phyloP scores from a whole-genome alignment of 1,140 invertebrate genomes.

The Archegozetes longisetosus region DNA sequence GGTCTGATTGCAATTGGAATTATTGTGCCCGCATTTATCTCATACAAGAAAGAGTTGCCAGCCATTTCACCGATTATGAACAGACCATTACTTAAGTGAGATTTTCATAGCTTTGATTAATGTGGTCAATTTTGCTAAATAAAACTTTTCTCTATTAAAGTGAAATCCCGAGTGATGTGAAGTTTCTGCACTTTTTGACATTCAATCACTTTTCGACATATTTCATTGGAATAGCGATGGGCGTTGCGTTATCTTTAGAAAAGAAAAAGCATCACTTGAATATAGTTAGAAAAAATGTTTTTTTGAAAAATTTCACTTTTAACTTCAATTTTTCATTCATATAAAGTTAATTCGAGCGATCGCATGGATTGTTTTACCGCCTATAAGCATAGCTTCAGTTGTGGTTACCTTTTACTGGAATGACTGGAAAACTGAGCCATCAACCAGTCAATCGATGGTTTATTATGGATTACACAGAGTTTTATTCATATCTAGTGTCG shows the following conservation, averaged over 20 bases:
- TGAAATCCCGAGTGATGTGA: slow-evolving; percentile 1
- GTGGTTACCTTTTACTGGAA: slow-evolving; percentile 4
- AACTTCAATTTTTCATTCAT: too few species aligned
- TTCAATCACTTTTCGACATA: slow-evolving; percentile 10
- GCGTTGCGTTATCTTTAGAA: neutral
- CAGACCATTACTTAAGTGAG: slow-evolving; percentile 11
- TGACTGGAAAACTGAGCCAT: neutral
- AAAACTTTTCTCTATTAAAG: too few species aligned
- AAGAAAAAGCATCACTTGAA: neutral
- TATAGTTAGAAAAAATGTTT: neutral
- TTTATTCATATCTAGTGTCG: slow-evolving; percentile 1
- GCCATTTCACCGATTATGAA: neutral
- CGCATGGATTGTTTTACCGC: slow-evolving; percentile 6
- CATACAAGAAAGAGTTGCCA: slow-evolving; percentile 1
- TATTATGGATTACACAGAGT: slow-evolving; percentile 8
- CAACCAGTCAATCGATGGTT: neutral
- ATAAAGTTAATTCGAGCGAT: neutral
- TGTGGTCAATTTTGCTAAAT: too few species aligned
- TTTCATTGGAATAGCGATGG: slow-evolving; percentile 9
- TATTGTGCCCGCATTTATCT: neutral
- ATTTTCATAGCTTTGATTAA: too few species aligned
- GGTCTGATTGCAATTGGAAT: slow-evolving; percentile 10
- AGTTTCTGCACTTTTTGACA: neutral
- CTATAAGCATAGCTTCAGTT: neutral
- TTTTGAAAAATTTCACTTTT: neutral